Base-by-base conservation (phyloP, 2,888 invertebrate genomes). In the Didymodactylos carnosus region DNA sequence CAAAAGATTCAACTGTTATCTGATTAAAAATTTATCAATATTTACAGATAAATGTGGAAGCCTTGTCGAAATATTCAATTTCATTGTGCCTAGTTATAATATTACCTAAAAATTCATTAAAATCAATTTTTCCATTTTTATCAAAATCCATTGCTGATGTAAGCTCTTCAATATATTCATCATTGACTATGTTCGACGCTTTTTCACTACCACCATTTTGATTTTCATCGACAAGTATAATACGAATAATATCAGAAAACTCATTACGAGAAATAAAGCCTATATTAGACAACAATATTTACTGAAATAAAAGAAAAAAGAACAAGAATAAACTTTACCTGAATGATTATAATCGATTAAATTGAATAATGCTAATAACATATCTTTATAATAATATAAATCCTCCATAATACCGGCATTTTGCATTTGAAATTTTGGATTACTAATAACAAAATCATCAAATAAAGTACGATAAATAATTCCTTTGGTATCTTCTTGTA, bases 141-240 rank as follows among this genome's bases (percentile, higher is more conserved):
- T 94, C 93, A 79, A 93, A 89, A 81, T 94, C 94, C 88, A 94
- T 91, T 82, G 90, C 87, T 73, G 88, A 87, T 77, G 92, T 93
- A 79, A 94, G 90, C 80, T 92, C 91, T 49, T 89, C 86, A 76
- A 93, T 86, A 81, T 92, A 89, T 70, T 90, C 89, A 77, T 80
- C 78, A 35, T 62, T 62, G 8, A 62, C 62, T n/a, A n/a, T n/a
- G n/a, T n/a, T n/a, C n/a, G n/a, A n/a, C n/a, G n/a, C n/a, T n/a
- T n/a, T n/a, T n/a, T n/a, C n/a, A n/a, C n/a, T n/a, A 35, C n/a
- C 35, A 62, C 35, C 62, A 16, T 8, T 27, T 19, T n/a, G 35
- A 29, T 62, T 62, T 35, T 62, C 62, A 35, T n/a, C 62, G 19
- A 35, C 6, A 10, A 62, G 62, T 29, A 62, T 62, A 35, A 62